These are phyloP conservation scores for Origma solitaria DNA, from an alignment of 2,113 vertebrate genomes.

Conservation along the genomic window DNA sequence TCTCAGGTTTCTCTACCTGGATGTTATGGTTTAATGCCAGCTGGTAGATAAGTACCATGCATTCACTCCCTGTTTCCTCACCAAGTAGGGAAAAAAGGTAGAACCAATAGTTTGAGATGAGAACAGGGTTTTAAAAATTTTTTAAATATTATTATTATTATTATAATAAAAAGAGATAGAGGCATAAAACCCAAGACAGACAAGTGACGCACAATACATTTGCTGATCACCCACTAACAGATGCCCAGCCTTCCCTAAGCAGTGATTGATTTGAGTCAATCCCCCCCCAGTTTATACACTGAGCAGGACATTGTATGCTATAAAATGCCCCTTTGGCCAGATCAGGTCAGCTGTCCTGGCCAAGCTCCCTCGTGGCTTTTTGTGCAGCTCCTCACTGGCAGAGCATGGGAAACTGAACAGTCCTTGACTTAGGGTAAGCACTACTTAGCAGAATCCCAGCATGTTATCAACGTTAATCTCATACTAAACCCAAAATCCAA, in stretches of 20 bases:
- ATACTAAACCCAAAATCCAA: background rate
- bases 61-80: background rate
- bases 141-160: background rate
- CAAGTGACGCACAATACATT: background rate
- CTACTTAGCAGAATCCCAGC: background rate
- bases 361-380: background rate
- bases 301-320: background rate
- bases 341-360: background rate
- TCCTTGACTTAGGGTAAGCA: background rate
- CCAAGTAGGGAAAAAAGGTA: background rate
- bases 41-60: background rate
- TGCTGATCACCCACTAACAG: background rate
- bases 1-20: background rate
- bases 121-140: background rate
- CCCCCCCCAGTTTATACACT: background rate
- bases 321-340: background rate
- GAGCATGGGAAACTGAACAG: background rate
- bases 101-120: background rate
- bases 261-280: background rate
- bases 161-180: background rate
- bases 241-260: background rate
- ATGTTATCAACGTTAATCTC: background rate
- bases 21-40: background rate
- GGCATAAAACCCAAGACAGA: background rate
- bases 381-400: background rate